These are phyloP conservation scores for Drosophila santomea DNA, from an alignment of 1,140 invertebrate genomes.

Conservation along the genomic window DNA sequence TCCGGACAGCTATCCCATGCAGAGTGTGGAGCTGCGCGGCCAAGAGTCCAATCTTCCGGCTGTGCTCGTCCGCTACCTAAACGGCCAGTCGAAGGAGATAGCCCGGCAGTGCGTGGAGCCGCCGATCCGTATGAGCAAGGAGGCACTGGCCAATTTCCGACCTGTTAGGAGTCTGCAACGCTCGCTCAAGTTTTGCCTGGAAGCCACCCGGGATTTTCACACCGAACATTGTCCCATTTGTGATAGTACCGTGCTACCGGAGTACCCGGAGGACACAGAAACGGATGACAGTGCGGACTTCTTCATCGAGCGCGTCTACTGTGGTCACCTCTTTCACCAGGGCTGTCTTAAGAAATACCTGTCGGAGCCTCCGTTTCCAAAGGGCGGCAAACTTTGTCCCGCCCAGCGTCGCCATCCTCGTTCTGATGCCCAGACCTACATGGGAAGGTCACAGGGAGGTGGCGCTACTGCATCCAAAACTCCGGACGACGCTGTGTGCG, in stretches of 20 bases:
- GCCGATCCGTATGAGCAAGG: constrained; percentile 86
- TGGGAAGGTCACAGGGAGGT: constrained; percentile 37
- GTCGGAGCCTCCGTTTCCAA: constrained; percentile 90
- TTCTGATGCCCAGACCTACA: constrained; percentile 75
- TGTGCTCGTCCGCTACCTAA: constrained; percentile 87
- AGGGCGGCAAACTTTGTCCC: constrained; percentile 86
- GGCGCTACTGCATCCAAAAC: not conserved
- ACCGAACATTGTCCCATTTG: constrained; percentile 88
- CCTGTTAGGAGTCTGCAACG: constrained; percentile 88
- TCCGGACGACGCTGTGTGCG: constrained; percentile 85
- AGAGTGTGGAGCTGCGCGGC: constrained; percentile 87
- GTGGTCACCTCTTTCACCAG: constrained; percentile 91
- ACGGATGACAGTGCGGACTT: constrained; percentile 87
- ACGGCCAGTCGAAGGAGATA: constrained; percentile 89
- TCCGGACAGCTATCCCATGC: constrained; percentile 89
- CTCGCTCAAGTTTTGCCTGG: constrained; percentile 88
- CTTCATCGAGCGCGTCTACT: constrained; percentile 90
- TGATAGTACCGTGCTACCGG: constrained; percentile 87
- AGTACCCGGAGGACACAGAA: constrained; percentile 86
- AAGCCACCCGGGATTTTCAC: constrained; percentile 87
- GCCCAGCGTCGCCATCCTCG: constrained; percentile 76
- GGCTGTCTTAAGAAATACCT: constrained; percentile 90
- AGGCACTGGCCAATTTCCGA: constrained; percentile 86
- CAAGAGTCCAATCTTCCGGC: constrained; percentile 89
- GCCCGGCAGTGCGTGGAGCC: constrained; percentile 90